Evolutionary conservation across 37 sponge, comb jelly and placozoan species (phyloP).

Genomic region (Aphrocallistes beatrix): DNA sequence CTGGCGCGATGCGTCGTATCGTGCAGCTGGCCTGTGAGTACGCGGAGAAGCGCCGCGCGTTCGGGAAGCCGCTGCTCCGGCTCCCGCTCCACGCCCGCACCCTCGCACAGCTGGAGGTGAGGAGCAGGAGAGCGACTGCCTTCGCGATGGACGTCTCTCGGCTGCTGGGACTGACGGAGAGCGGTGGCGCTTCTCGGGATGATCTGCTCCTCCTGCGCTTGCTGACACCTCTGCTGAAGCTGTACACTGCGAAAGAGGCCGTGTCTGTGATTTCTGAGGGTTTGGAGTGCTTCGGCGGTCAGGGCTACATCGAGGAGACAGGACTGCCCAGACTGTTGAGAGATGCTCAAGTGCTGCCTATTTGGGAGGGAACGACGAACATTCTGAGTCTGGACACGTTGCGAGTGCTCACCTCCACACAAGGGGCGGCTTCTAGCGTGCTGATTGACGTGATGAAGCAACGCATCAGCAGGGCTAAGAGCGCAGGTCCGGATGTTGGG

Average conservation of each 20-base stretch:
- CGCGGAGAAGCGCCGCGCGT: conserved; percentile 45
- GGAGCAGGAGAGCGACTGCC: not conserved
- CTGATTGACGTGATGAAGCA: not conserved
- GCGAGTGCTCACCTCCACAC: conserved; percentile 41
- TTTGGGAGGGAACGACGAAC: conserved; percentile 97
- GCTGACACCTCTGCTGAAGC: conserved; percentile 62
- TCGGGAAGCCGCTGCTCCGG: conserved; percentile 45
- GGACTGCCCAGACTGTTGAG: conserved; percentile 71
- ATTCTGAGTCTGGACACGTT: conserved; percentile 69
- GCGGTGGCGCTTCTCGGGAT: conserved; percentile 20
- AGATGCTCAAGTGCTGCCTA: conserved; percentile 88
- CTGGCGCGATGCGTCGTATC: conserved; percentile 56
- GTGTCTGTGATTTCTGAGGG: conserved; percentile 63
- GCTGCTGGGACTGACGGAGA: conserved; percentile 52
- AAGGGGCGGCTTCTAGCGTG: conserved; percentile 24
- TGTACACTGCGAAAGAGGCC: conserved; percentile 89
- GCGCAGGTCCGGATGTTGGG: not conserved
- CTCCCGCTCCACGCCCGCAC: conserved; percentile 73
- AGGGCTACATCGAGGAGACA: conserved; percentile 93
- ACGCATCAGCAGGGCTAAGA: not conserved
- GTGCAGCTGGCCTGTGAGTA: conserved; percentile 63
- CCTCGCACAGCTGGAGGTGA: conserved; percentile 67
- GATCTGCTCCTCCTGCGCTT: conserved; percentile 44
- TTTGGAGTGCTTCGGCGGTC: conserved; percentile 89
- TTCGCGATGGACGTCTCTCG: conserved; percentile 40